Conservation (phyloP, 2,888 invertebrate genomes). For the Xiphydria camelus region DNA sequence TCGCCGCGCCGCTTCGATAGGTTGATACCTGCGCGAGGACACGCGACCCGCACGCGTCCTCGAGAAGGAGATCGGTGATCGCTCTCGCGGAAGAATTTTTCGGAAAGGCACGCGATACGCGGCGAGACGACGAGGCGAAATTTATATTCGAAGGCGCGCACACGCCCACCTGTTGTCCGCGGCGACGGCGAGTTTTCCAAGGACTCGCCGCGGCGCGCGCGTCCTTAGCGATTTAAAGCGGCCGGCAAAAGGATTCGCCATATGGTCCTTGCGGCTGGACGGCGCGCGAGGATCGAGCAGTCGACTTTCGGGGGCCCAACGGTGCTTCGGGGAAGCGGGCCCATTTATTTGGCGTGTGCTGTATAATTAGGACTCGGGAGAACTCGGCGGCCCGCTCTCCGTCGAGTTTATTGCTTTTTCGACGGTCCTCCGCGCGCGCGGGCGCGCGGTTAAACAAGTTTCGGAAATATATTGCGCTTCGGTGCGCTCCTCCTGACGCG, state of each 20-base stretch:
- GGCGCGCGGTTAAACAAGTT: conserved; percentile 1
- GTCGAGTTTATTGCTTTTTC: conserved; percentile 16
- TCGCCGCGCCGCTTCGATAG: too few species aligned
- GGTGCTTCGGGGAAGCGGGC: conserved; percentile 45
- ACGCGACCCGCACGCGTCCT: too few species aligned
- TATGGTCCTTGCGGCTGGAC: conserved; percentile 41
- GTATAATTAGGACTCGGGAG: conserved; percentile 49
- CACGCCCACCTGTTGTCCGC: conserved; percentile 28
- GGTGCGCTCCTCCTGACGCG: too few species aligned
- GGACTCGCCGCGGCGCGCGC: conserved; percentile 25
- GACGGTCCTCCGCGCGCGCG: too few species aligned
- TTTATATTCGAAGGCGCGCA: neutral
- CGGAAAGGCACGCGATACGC: conserved; percentile 2
- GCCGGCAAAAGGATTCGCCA: conserved; percentile 53
- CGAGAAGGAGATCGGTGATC: too few species aligned
- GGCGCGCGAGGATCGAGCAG: conserved; percentile 22
- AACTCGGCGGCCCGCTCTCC: conserved; percentile 19
- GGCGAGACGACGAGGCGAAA: conserved; percentile 1
- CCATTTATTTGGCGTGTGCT: conserved; percentile 53
- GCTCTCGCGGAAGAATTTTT: too few species aligned
- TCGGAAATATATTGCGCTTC: conserved; percentile 9
- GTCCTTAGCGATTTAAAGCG: conserved; percentile 34
- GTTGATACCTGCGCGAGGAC: too few species aligned
- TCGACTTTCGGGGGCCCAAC: conserved; percentile 37
- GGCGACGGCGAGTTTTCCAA: conserved; percentile 25